Evolutionary conservation across 2,113 vertebrate species (phyloP).

Genomic region (Otocyon megalotis): DNA sequence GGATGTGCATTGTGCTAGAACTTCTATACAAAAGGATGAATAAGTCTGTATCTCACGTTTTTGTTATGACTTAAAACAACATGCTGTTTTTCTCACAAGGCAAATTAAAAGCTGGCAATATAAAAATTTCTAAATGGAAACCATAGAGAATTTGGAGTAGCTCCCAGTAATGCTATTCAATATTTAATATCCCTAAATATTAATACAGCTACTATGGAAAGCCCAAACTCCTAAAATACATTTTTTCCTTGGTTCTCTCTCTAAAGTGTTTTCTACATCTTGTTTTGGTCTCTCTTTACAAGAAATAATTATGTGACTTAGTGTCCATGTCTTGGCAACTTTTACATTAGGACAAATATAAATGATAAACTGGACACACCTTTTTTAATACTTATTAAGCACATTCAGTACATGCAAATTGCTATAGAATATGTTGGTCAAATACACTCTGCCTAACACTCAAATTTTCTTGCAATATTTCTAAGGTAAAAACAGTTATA

Average conservation of each 20-base stretch:
- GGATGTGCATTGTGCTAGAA: background rate
- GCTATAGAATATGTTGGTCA: background rate
- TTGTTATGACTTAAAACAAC: background rate
- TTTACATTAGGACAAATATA: constrained; percentile 43
- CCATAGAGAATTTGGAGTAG: background rate
- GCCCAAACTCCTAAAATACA: background rate
- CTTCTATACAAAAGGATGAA: background rate
- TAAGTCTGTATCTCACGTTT: background rate
- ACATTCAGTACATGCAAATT: constrained; percentile 28
- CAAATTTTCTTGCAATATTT: constrained; percentile 36
- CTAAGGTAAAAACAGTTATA: background rate
- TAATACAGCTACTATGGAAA: background rate
- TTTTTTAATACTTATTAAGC: constrained; percentile 1
- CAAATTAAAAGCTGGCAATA: constrained; percentile 60
- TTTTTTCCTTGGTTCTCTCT: constrained; percentile 4
- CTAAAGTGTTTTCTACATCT: background rate
- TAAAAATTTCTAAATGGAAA: constrained; percentile 58
- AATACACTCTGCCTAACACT: constrained; percentile 3
- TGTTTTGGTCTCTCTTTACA: background rate
- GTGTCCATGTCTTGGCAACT: background rate
- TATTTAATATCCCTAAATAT: background rate
- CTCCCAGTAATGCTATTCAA: background rate
- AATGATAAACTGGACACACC: constrained; percentile 2
- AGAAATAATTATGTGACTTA: constrained; percentile 16
- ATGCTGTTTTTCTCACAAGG: background rate